A percentile compares a stretch with the other conserved stretches of the same genome.
These are phyloP conservation scores for Idaea aversata DNA, from an alignment of 2,888 invertebrate genomes.

Conservation along the genomic window DNA sequence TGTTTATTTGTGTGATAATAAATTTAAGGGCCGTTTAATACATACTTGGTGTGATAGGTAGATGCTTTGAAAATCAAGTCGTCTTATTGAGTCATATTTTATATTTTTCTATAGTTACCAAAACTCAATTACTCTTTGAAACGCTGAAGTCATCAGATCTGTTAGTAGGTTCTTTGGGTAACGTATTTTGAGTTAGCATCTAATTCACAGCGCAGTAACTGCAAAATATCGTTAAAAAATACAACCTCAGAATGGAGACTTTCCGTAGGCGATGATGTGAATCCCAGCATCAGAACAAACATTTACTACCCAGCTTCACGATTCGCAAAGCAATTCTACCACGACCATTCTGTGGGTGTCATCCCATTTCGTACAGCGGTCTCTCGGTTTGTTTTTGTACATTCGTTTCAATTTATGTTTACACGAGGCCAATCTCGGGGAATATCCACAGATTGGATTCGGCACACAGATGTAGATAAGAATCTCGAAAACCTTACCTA, in stretches of 20 bases:
- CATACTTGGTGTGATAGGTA: no score
- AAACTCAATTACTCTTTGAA: neutral
- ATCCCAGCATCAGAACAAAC: neutral
- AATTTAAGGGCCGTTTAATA: neutral
- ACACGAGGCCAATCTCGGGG: conserved; percentile 35
- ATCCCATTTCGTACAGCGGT: conserved; percentile 25
- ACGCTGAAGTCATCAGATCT: neutral
- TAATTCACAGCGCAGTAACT: no score
- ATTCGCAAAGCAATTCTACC: neutral
- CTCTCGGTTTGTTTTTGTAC: conserved; percentile 31
- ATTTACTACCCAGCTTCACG: neutral
- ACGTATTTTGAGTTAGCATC: neutral
- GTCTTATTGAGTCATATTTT: neutral
- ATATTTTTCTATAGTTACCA: no score
- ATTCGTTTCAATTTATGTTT: conserved; percentile 41
- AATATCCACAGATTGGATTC: conserved; percentile 35
- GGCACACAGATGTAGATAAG: conserved; percentile 21
- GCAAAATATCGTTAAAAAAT: neutral
- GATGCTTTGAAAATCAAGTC: neutral
- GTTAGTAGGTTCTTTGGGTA: neutral
- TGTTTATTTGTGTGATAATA: neutral
- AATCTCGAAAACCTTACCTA: conserved; percentile 17
- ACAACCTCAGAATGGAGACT: neutral
- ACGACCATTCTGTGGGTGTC: conserved; percentile 26
- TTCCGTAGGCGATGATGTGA: neutral